Evolutionary conservation across 2,888 invertebrate genomes (phyloP).

Genomic region (Drosophila helvetica): DNA sequence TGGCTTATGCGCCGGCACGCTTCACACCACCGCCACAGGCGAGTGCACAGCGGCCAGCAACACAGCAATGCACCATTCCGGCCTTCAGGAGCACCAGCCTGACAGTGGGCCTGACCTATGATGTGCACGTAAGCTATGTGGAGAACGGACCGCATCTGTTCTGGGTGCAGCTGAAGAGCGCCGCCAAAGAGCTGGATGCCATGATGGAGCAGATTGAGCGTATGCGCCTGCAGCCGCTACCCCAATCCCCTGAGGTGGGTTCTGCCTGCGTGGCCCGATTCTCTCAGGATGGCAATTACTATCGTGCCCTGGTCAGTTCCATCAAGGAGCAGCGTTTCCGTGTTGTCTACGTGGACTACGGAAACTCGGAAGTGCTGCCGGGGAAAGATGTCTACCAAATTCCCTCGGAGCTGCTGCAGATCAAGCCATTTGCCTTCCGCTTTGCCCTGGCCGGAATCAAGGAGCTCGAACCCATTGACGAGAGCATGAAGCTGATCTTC

Average conservation of each 20-base stretch:
- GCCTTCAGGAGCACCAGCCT: conserved; percentile 84
- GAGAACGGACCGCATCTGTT: conserved; percentile 92
- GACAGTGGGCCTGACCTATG: conserved; percentile 86
- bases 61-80: conserved; percentile 56
- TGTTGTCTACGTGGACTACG: conserved; percentile 92
- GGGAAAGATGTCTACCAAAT: conserved; percentile 90
- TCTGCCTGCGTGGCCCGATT: conserved; percentile 91
- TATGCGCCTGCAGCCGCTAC: conserved; percentile 86
- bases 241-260: conserved; percentile 89
- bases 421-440: conserved; percentile 90
- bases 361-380: conserved; percentile 89
- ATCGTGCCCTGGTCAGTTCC: conserved; percentile 91
- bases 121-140: conserved; percentile 90
- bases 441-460: conserved; percentile 90
- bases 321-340: conserved; percentile 89
- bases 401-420: conserved; percentile 89
- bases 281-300: conserved; percentile 88
- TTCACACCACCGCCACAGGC: conserved; percentile 42
- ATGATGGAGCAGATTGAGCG: conserved; percentile 90
- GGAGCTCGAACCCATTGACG: conserved; percentile 86
- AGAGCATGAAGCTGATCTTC: conserved; percentile 88
- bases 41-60: conserved; percentile 32
- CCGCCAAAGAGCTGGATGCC: conserved; percentile 86
- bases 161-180: conserved; percentile 88
- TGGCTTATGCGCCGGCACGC: conserved; percentile 57